Base-by-base conservation (phyloP, 2,888 invertebrate species). In the Stictocephala bisonia region DNA sequence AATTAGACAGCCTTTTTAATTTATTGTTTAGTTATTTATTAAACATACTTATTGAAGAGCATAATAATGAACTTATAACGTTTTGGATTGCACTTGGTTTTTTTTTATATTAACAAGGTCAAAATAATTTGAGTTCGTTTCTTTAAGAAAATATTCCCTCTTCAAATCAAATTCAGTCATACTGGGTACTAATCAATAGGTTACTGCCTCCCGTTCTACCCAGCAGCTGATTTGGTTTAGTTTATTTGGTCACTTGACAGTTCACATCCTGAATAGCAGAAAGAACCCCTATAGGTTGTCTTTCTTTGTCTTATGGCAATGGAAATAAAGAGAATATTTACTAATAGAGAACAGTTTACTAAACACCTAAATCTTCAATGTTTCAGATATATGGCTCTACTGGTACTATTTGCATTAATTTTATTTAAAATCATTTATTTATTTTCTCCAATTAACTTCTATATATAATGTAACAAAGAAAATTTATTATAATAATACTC, bases 111-210 rank as follows among this genome's bases (percentile, higher is more conserved):
- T n/a, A n/a, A n/a, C n/a, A n/a, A n/a, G n/a, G n/a, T n/a, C n/a
- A n/a, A n/a, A n/a, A n/a, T n/a, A n/a, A n/a, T n/a, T 7, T 35
- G 7, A 35, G 35, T 35, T 35, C 13, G 35, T 35, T 35, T 35
- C 35, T 35, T 35, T 11, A 35, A 35, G 35, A 20, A 60, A 60
- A 56, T n/a, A 60, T 35, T 60, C 60, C 60, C 60, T 35, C 22
- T 35, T n/a, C 40, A 22, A n/a, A 2, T 13, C 15, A 27, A 31
- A 20, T 27, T 60, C 18, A 40, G 60, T 20, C 60, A 60, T 31
- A 27, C 60, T 60, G 60, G 7, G 9, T 1, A 20, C 20, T 35
- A 60, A 60, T 60, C 60, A 60, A 60, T 60, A 60, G 60, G 22
- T 35, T 22, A 60, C 60, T 60, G 60, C 60, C 40, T 18, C 13